phyloP scores from a whole-genome alignment of 2,888 invertebrate species.

The Panzeria rudis region DNA sequence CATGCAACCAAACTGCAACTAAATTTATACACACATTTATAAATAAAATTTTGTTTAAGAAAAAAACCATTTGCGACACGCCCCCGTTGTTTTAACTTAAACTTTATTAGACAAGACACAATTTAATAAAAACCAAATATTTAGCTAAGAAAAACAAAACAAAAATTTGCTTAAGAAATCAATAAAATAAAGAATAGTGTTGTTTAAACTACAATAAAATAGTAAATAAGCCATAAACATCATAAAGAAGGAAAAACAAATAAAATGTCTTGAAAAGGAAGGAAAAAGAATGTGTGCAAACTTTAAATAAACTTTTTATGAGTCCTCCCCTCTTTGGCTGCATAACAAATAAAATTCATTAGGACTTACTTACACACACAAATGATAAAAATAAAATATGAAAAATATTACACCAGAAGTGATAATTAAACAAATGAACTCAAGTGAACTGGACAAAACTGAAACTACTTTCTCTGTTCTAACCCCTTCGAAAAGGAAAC shows the following conservation, averaged over 20 bases:
- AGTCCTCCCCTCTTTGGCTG: conserved; percentile 11
- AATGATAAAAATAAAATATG: conserved; percentile 30
- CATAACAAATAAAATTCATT: conserved; percentile 5
- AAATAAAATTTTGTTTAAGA: neutral
- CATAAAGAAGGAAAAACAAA: conserved; percentile 10
- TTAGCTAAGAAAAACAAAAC: conserved; percentile 7
- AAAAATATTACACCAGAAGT: conserved; percentile 49
- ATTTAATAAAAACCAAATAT: conserved; percentile 44
- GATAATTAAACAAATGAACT: conserved; percentile 71
- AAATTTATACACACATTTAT: neutral
- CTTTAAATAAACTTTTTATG: conserved; percentile 29
- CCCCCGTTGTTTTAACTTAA: conserved; percentile 61
- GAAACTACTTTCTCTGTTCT: conserved; percentile 6
- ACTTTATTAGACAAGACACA: conserved; percentile 71
- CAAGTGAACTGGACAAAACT: conserved; percentile 41
- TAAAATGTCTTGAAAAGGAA: conserved; percentile 26
- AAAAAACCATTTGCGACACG: conserved; percentile 43
- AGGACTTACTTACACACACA: neutral
- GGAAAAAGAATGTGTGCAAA: conserved; percentile 12
- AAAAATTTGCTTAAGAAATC: conserved; percentile 45
- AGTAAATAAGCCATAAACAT: conserved; percentile 66
- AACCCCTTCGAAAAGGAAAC: conserved; percentile 40
- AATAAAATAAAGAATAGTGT: conserved; percentile 38
- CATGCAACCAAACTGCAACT: conserved; percentile 61
- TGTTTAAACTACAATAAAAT: conserved; percentile 12